Evolutionary conservation across 1,140 invertebrate genomes (phyloP).

Genomic region (Monomorium pharaonis): DNA sequence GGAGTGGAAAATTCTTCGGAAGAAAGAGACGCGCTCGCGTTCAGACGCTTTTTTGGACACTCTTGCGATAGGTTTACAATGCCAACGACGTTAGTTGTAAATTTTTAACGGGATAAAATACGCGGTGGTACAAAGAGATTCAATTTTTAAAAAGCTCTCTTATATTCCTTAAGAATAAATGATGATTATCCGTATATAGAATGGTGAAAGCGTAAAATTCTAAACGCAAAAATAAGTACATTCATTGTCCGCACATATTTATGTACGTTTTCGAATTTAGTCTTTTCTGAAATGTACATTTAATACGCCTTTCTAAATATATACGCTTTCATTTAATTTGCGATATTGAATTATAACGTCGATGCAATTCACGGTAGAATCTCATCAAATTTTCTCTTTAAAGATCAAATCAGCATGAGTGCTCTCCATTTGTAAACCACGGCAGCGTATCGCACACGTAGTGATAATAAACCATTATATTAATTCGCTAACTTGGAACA

Average conservation of each 20-base stretch:
- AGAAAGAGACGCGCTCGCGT: background rate
- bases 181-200: background rate
- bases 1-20: slow-evolving; percentile 23
- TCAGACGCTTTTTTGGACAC: background rate
- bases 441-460: background rate
- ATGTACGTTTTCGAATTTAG: background rate
- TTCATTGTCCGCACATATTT: background rate
- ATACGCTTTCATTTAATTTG: background rate
- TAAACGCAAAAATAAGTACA: background rate
- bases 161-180: background rate
- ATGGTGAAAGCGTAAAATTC: background rate
- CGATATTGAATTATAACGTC: background rate
- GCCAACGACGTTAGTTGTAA: background rate
- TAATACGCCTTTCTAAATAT: background rate
- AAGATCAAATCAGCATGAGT: background rate
- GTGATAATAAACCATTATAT: slow-evolving; percentile 2
- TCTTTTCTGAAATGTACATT: background rate
- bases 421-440: background rate
- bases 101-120: slow-evolving; percentile 1
- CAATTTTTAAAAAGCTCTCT: background rate
- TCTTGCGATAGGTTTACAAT: slow-evolving; percentile 2
- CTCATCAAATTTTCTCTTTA: background rate
- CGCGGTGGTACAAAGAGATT: background rate
- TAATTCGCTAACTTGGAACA: slow-evolving; percentile 10
- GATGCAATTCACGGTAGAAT: background rate